A percentile compares a stretch with the other conserved stretches of the same genome.
These are phyloP conservation scores for Caenorhabditis panamensis DNA, from an alignment of 2,888 invertebrate genomes.

Conservation along the genomic window DNA sequence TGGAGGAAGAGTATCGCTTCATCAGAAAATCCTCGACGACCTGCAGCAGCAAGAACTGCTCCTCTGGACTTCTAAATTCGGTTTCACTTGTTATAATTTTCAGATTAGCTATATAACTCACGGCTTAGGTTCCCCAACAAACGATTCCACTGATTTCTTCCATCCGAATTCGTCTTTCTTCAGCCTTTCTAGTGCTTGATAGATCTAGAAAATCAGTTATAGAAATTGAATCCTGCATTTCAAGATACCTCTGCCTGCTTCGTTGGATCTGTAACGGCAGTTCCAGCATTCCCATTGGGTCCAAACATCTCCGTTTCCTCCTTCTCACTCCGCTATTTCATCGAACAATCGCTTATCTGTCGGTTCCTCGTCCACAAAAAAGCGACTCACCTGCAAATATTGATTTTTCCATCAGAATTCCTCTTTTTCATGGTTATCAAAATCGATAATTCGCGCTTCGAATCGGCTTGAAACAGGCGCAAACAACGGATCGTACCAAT, in stretches of 20 bases:
- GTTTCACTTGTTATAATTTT: neutral
- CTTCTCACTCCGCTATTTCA: slow-evolving; percentile 21
- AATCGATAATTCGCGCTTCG: neutral
- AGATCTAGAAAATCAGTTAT: slow-evolving; percentile 56
- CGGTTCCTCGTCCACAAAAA: slow-evolving; percentile 18
- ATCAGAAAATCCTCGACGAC: slow-evolving; percentile 82
- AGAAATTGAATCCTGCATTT: neutral
- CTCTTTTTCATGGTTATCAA: neutral
- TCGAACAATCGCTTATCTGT: neutral
- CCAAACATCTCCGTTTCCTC: slow-evolving; percentile 38
- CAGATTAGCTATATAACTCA: slow-evolving; percentile 4
- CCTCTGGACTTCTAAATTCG: slow-evolving; percentile 68
- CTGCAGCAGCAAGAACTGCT: slow-evolving; percentile 83
- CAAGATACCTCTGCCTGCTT: slow-evolving; percentile 62
- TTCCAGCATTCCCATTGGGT: slow-evolving; percentile 46
- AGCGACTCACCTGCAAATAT: slow-evolving; percentile 41
- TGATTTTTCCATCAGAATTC: slow-evolving; percentile 1
- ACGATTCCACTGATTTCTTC: slow-evolving; percentile 67
- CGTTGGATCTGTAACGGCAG: slow-evolving; percentile 62
- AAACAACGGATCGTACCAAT: slow-evolving; percentile 34
- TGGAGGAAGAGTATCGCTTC: slow-evolving; percentile 54
- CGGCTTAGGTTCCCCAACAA: slow-evolving; percentile 49
- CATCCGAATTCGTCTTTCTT: slow-evolving; percentile 72
- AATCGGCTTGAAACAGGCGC: slow-evolving; percentile 10
- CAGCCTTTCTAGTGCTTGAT: slow-evolving; percentile 65